Percentiles rank a stretch among this genome's conserved stretches.
Conservation (phyloP, 2,797 vertebrate genomes). For the Chromobotia macracanthus region DNA sequence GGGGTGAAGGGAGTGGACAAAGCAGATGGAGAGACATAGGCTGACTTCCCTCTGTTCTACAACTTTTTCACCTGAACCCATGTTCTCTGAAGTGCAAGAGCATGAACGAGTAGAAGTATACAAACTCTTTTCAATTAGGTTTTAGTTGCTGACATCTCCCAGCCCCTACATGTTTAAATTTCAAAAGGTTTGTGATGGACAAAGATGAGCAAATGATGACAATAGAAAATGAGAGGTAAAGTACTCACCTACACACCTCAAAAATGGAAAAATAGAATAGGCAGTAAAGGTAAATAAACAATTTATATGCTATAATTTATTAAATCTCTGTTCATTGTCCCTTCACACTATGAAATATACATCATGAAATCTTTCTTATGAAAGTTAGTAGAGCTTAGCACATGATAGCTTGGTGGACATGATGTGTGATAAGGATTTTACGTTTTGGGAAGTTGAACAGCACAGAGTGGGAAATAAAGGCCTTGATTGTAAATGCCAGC, state of each 20-base stretch:
- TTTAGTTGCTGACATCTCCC: background rate
- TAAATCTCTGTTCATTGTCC: conserved; percentile 21
- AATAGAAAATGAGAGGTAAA: background rate
- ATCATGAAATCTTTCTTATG: conserved; percentile 51
- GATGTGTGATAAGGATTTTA: conserved; percentile 53
- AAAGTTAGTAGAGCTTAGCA: conserved; percentile 52
- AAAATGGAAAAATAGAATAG: background rate
- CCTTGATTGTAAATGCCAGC: conserved; percentile 69
- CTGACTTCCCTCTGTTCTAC: conserved; percentile 59
- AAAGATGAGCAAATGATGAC: background rate
- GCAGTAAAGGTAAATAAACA: no score
- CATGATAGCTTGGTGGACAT: conserved; percentile 54
- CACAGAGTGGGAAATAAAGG: conserved; percentile 72
- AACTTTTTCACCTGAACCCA: conserved; percentile 66
- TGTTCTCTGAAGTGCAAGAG: conserved; percentile 60
- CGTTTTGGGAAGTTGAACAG: conserved; percentile 64
- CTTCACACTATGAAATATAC: conserved; percentile 56
- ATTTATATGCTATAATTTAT: no score
- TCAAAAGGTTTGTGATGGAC: background rate
- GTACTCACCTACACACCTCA: no score
- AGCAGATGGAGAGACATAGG: conserved; percentile 75
- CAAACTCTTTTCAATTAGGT: conserved; percentile 55
- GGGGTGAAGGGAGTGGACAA: conserved; percentile 54
- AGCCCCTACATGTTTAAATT: background rate
- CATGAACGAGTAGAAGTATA: no score